Evolutionary conservation across 2,888 invertebrate genomes (phyloP).

Genomic region (Lydus trimaculatus): DNA sequence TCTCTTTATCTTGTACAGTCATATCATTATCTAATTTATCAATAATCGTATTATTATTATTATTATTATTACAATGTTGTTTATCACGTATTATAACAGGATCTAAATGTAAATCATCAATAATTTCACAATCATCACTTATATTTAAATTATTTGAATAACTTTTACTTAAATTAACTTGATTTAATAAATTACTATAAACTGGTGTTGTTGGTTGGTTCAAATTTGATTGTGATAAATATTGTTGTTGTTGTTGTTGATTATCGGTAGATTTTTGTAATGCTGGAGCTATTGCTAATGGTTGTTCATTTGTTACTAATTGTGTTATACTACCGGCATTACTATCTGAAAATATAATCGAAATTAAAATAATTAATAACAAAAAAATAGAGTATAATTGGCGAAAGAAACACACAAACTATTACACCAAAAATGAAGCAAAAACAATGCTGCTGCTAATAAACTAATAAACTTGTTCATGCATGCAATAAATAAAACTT

Average conservation of each 20-base stretch:
- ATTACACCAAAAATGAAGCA: not conserved
- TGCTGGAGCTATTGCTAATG: constrained; percentile 62
- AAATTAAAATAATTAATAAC: not conserved
- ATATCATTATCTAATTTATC: constrained; percentile 57
- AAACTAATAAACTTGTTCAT: constrained; percentile 7
- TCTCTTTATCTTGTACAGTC: constrained; percentile 58
- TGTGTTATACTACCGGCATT: constrained; percentile 72
- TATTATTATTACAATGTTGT: constrained; percentile 18
- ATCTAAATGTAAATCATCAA: constrained; percentile 67
- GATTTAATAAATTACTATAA: constrained; percentile 56
- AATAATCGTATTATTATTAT: constrained; percentile 21
- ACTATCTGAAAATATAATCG: constrained; percentile 63
- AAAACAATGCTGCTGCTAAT: constrained; percentile 13
- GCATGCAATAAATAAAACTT: constrained; percentile 53
- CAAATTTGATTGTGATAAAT: constrained; percentile 59
- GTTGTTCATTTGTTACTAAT: constrained; percentile 70
- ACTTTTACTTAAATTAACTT: constrained; percentile 49
- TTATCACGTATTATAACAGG: constrained; percentile 57
- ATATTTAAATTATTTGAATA: constrained; percentile 51
- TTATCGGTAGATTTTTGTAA: constrained; percentile 49
- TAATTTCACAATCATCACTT: constrained; percentile 48
- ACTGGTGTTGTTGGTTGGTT: constrained; percentile 52
- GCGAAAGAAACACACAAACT: constrained; percentile 5
- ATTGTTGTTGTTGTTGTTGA: constrained; percentile 41
- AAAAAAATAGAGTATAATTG: not conserved